Conservation (phyloP, 2,888 invertebrate genomes). For the Eremobia ochroleuca region DNA sequence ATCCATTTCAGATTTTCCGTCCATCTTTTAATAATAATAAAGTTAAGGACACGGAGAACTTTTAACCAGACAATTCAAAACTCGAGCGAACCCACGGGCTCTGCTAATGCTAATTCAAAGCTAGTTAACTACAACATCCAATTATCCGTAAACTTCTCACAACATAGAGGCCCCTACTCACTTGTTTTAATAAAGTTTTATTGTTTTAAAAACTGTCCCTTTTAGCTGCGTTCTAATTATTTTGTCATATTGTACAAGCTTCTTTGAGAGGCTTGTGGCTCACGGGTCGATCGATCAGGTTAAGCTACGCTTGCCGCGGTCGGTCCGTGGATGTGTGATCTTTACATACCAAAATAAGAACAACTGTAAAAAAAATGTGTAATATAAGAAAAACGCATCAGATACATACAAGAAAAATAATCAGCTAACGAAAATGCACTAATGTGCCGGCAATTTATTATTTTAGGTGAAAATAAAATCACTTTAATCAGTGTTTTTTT, state of each 20-base stretch:
- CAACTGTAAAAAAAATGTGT: too few relatives aligned
- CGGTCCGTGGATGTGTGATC: not conserved
- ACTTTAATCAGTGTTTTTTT: too few relatives aligned
- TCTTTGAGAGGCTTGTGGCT: slow-evolving; percentile 18
- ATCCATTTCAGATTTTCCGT: not conserved
- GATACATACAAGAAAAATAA: too few relatives aligned
- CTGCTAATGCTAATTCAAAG: slow-evolving; percentile 1
- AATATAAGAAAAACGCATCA: too few relatives aligned
- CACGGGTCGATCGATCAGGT: not conserved
- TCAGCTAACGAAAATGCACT: too few relatives aligned
- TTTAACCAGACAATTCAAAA: not conserved
- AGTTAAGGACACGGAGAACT: not conserved
- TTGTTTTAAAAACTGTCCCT: slow-evolving; percentile 54
- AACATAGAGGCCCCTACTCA: slow-evolving; percentile 33
- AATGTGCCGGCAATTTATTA: too few relatives aligned
- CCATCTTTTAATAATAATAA: not conserved
- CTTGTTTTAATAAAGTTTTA: slow-evolving; percentile 35
- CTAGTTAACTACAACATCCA: slow-evolving; percentile 9
- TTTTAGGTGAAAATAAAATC: too few relatives aligned
- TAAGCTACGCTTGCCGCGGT: not conserved
- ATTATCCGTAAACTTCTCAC: slow-evolving; percentile 21
- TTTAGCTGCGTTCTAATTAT: slow-evolving; percentile 41
- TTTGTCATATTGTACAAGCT: slow-evolving; percentile 45
- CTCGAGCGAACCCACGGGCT: not conserved
- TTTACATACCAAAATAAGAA: too few relatives aligned